phyloP scores from a whole-genome alignment of 2,113 vertebrate genomes.

The Panthera leo region DNA sequence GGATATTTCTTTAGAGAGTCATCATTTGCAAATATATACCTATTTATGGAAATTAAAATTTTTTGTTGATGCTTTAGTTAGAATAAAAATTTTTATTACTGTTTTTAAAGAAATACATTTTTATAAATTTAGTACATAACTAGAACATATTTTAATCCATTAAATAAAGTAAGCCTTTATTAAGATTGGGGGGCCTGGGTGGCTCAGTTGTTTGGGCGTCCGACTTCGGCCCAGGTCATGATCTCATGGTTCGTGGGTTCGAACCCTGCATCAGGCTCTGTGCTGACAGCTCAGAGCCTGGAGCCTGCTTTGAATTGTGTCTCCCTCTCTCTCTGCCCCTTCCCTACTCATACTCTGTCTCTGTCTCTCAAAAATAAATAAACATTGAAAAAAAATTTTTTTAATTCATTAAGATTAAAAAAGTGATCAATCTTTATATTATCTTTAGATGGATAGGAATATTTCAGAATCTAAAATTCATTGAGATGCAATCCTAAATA shows the following conservation, averaged over 20 bases:
- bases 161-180: slow-evolving; percentile 10
- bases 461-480: slow-evolving; percentile 31
- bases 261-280: no score
- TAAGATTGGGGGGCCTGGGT: no score
- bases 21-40: background rate
- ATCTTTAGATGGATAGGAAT: background rate
- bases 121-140: background rate
- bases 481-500: no score
- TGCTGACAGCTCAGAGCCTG: no score
- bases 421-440: background rate
- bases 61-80: slow-evolving; percentile 36
- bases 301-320: no score
- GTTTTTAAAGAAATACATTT: slow-evolving; percentile 18
- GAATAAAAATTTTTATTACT: background rate
- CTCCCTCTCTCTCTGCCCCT: no score
- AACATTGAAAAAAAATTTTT: no score
- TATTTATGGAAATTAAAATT: background rate
- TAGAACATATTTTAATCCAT: slow-evolving; percentile 1
- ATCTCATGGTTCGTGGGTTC: no score
- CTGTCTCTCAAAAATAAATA: no score
- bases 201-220: no score
- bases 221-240: no score
- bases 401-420: slow-evolving; percentile 1
- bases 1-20: slow-evolving; percentile 32
- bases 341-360: no score